Conservation (phyloP, 2,888 invertebrate species). For the Drosophila nr. medialis region DNA sequence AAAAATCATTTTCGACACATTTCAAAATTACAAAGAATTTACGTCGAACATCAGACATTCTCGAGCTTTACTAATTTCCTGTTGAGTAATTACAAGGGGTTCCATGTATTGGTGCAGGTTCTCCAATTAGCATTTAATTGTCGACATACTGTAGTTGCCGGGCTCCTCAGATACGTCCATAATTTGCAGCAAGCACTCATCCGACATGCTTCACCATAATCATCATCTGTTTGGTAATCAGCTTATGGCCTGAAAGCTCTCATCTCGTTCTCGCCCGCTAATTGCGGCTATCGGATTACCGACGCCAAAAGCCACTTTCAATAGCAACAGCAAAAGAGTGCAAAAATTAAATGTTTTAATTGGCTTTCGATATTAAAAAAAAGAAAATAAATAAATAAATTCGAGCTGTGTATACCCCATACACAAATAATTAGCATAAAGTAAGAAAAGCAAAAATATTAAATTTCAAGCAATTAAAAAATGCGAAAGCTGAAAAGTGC, state of each 20-base stretch:
- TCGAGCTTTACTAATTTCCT: neutral
- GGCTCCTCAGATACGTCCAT: slow-evolving; percentile 12
- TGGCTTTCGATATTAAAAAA: slow-evolving; percentile 61
- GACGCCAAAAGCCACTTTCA: slow-evolving; percentile 65
- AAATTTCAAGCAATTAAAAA: slow-evolving; percentile 80
- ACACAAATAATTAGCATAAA: slow-evolving; percentile 76
- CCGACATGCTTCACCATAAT: slow-evolving; percentile 4
- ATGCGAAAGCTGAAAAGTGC: slow-evolving; percentile 59
- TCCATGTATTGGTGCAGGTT: neutral
- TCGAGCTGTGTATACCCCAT: slow-evolving; percentile 35
- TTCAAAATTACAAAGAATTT: neutral
- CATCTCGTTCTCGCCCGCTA: slow-evolving; percentile 47
- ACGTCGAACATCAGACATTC: neutral
- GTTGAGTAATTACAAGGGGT: neutral
- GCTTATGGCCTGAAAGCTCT: slow-evolving; percentile 58
- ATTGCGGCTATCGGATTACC: slow-evolving; percentile 76
- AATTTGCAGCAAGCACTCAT: slow-evolving; percentile 7
- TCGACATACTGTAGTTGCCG: neutral
- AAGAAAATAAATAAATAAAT: slow-evolving; percentile 21
- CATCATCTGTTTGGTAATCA: slow-evolving; percentile 57
- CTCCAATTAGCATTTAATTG: slow-evolving; percentile 9
- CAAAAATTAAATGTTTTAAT: slow-evolving; percentile 76
- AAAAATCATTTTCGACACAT: neutral
- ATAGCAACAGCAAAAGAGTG: slow-evolving; percentile 52
- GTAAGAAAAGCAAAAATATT: slow-evolving; percentile 67